These are phyloP conservation scores for Gymnothorax javanicus DNA, from an alignment of 2,797 vertebrate species.

Conservation along the genomic window DNA sequence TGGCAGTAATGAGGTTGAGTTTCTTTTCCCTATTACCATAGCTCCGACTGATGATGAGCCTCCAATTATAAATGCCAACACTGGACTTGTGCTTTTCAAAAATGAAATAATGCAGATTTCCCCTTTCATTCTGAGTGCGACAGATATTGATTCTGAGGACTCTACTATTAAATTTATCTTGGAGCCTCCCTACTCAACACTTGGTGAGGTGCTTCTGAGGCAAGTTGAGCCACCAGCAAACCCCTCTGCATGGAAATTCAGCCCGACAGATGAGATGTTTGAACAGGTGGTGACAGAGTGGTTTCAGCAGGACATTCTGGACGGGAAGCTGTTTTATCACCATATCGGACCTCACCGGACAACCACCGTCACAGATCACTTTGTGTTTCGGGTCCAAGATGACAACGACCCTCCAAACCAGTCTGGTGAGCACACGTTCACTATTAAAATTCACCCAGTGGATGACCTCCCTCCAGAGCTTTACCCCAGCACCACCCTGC, in stretches of 20 bases:
- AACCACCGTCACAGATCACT: conserved; percentile 66
- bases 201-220: conserved; percentile 79
- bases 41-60: conserved; percentile 84
- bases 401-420: conserved; percentile 84
- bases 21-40: conserved; percentile 84
- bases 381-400: conserved; percentile 83
- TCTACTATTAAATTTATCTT: conserved; percentile 80
- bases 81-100: conserved; percentile 76
- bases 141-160: conserved; percentile 86
- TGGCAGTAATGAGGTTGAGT: conserved; percentile 79
- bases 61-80: conserved; percentile 80
- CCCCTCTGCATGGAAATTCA: conserved; percentile 74
- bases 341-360: conserved; percentile 77
- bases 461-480: conserved; percentile 78
- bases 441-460: conserved; percentile 77
- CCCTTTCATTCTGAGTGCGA: conserved; percentile 83
- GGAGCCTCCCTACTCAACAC: conserved; percentile 64
- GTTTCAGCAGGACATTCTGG: conserved; percentile 84
- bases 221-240: conserved; percentile 76
- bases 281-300: conserved; percentile 85
- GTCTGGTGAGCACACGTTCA: conserved; percentile 78
- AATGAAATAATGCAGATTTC: conserved; percentile 84
- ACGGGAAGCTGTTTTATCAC: conserved; percentile 84
- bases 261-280: conserved; percentile 78
- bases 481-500: conserved; percentile 75